A percentile compares a stretch with the other conserved stretches of the same genome.
Evolutionary conservation across 2,888 invertebrate species (phyloP).

Genomic region (Caenorhabditis virilis): DNA sequence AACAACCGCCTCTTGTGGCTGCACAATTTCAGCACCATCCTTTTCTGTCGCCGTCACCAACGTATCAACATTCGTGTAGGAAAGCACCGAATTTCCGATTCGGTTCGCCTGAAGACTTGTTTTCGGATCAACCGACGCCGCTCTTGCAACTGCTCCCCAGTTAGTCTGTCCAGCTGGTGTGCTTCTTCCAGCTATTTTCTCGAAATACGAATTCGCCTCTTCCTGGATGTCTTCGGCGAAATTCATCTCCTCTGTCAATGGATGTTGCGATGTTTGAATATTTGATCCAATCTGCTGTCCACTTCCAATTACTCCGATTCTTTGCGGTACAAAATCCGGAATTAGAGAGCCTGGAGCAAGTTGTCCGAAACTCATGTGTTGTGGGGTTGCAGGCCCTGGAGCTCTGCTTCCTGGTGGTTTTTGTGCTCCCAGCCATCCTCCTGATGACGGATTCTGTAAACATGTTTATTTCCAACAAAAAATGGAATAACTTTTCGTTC

Average conservation of each 20-base stretch:
- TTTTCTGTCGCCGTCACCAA: constrained; percentile 89
- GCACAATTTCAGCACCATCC: constrained; percentile 76
- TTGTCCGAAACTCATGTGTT: constrained; percentile 39
- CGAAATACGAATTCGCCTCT: constrained; percentile 97
- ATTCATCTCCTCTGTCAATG: constrained; percentile 9
- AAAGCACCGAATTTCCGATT: constrained; percentile 39
- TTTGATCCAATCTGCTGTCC: neutral
- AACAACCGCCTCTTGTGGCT: constrained; percentile 89
- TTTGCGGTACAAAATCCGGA: constrained; percentile 10
- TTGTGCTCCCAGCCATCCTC: neutral
- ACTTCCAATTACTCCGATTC: constrained; percentile 2
- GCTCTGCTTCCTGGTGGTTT: constrained; percentile 22
- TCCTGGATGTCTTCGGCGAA: constrained; percentile 83
- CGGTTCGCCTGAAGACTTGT: constrained; percentile 25
- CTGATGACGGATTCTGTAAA: no score
- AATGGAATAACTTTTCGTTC: constrained; percentile 8
- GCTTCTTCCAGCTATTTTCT: constrained; percentile 77
- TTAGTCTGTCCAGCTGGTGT: constrained; percentile 19
- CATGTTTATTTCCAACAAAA: no score
- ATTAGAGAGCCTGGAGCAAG: no score
- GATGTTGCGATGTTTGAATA: neutral
- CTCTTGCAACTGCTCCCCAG: constrained; percentile 29
- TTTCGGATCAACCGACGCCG: constrained; percentile 23
- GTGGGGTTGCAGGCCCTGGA: constrained; percentile 43
- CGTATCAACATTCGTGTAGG: constrained; percentile 88